Evolutionary conservation across 2,797 vertebrate species (phyloP).

Genomic region (Poeciliopsis infans): DNA sequence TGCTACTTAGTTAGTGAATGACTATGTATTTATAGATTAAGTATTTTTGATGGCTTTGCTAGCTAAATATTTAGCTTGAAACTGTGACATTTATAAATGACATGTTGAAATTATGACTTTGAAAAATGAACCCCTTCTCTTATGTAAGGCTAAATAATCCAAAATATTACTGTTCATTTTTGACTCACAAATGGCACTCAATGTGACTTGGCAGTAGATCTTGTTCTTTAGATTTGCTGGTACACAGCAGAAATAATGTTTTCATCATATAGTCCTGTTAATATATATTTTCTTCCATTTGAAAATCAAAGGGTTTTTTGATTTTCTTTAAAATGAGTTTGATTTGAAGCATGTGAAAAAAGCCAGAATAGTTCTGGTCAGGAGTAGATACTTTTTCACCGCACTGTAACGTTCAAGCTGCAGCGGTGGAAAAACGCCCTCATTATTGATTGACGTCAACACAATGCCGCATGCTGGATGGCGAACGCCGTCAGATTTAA

Average conservation of each 20-base stretch:
- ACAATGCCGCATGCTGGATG: constrained; percentile 13
- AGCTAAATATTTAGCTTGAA: too few relatives aligned
- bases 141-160: not conserved
- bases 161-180: not conserved
- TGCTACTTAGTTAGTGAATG: too few relatives aligned
- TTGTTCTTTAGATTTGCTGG: not conserved
- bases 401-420: not conserved
- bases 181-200: not conserved
- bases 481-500: constrained; percentile 39
- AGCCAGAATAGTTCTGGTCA: not conserved
- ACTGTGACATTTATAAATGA: not conserved
- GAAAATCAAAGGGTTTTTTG: not conserved
- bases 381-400: not conserved
- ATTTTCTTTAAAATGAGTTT: not conserved
- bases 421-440: not conserved
- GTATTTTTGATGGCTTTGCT: too few relatives aligned
- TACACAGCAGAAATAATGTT: not conserved
- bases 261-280: not conserved
- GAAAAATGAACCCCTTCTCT: not conserved
- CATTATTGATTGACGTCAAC: constrained; percentile 29
- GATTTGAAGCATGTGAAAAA: not conserved
- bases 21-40: too few relatives aligned
- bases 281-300: not conserved
- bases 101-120: not conserved
- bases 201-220: not conserved